These are phyloP conservation scores for Hypena proboscidalis DNA, from an alignment of 2,888 invertebrate genomes.

Conservation along the genomic window DNA sequence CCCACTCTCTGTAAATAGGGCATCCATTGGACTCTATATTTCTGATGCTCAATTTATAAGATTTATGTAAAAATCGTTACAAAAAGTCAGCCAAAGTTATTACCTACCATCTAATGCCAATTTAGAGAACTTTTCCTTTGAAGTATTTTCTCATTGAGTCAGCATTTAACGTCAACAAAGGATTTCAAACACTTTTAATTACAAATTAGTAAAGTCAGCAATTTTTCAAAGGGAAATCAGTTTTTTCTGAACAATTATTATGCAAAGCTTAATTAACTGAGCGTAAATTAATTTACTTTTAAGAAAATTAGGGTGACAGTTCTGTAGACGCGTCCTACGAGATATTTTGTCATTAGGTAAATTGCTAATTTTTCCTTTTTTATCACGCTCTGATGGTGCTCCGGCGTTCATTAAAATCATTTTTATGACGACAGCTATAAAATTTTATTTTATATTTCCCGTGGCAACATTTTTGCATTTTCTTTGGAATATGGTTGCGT, in stretches of 20 bases:
- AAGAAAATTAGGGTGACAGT: conserved; percentile 60
- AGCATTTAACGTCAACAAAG: conserved; percentile 63
- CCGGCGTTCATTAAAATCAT: conserved; percentile 22
- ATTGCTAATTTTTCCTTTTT: conserved; percentile 39
- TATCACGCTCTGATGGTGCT: conserved; percentile 14
- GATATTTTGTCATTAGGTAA: conserved; percentile 41
- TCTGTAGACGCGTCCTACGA: conserved; percentile 38
- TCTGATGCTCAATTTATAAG: conserved; percentile 21
- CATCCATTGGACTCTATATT: conserved; percentile 4
- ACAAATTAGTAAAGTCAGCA: conserved; percentile 70
- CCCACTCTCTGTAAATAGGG: neutral
- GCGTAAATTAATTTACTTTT: conserved; percentile 62
- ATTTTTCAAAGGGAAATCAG: conserved; percentile 63
- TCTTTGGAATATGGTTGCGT: neutral
- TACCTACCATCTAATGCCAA: conserved; percentile 39
- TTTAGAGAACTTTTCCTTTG: conserved; percentile 42
- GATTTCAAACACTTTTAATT: conserved; percentile 70
- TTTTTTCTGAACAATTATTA: conserved; percentile 67
- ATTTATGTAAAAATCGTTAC: conserved; percentile 25
- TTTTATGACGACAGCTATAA: conserved; percentile 15
- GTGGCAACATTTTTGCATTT: conserved; percentile 4
- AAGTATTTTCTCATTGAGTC: conserved; percentile 48
- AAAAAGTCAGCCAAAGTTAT: conserved; percentile 29
- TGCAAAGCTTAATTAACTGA: conserved; percentile 77
- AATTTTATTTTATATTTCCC: conserved; percentile 7